phyloP scores from a whole-genome alignment of 2,888 invertebrate species.

The Crematogaster levior region DNA sequence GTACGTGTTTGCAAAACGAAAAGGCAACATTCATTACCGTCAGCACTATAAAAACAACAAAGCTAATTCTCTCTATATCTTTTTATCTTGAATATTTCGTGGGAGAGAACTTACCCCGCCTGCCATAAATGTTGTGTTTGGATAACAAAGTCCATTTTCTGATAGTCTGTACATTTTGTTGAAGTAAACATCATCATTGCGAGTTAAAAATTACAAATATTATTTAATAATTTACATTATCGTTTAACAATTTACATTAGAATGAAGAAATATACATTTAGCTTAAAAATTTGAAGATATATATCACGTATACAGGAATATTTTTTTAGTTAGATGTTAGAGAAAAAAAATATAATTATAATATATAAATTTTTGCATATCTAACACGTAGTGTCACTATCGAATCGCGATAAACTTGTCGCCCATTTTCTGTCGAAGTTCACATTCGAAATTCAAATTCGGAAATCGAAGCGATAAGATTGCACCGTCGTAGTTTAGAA shows the following conservation, averaged over 20 bases:
- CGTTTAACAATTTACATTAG: not conserved
- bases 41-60: slow-evolving; percentile 24
- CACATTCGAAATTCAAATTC: slow-evolving; percentile 13
- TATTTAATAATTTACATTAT: not conserved
- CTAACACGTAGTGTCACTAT: not conserved
- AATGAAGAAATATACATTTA: not conserved
- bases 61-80: slow-evolving; percentile 38
- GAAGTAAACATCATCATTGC: not conserved
- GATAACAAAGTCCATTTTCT: slow-evolving; percentile 17
- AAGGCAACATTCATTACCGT: slow-evolving; percentile 38
- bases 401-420: not conserved
- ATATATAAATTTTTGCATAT: not conserved
- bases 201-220: not conserved
- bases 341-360: not conserved
- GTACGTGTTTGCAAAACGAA: slow-evolving; percentile 36
- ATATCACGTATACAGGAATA: not conserved
- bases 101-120: not conserved
- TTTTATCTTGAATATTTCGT: slow-evolving; percentile 38
- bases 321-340: not conserved
- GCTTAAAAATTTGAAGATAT: not conserved
- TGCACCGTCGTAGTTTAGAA: slow-evolving; percentile 3
- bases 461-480: slow-evolving; percentile 25
- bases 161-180: not conserved
- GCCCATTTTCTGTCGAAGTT: not conserved
- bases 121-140: slow-evolving; percentile 13